These are phyloP conservation scores for Sander vitreus DNA, from an alignment of 2,113 vertebrate genomes.

Conservation along the genomic window DNA sequence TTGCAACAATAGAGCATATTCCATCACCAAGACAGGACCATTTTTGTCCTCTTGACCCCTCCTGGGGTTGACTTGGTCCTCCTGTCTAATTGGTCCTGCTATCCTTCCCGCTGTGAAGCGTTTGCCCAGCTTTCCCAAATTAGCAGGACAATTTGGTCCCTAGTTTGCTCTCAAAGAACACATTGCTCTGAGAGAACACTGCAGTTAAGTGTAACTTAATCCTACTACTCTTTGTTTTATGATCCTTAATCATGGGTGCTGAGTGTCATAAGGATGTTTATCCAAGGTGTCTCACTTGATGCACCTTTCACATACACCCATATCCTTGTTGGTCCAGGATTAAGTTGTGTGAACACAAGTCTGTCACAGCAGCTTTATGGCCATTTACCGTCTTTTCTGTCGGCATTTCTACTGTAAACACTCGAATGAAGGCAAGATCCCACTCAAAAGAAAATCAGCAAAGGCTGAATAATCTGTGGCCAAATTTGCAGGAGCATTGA, in stretches of 20 bases:
- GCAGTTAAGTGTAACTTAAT: constrained; percentile 7
- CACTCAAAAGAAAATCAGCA: background rate
- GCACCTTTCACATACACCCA: constrained; percentile 43
- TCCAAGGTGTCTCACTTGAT: constrained; percentile 60
- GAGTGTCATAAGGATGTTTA: constrained; percentile 67
- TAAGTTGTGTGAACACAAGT: constrained; percentile 26
- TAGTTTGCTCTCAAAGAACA: constrained; percentile 1
- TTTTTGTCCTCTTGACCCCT: constrained; percentile 1
- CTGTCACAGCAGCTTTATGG: background rate
- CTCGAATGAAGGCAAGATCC: background rate
- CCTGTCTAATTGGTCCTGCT: constrained; percentile 25
- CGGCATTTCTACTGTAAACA: background rate
- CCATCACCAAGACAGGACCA: constrained; percentile 4
- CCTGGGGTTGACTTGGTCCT: constrained; percentile 4
- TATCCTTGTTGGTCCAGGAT: constrained; percentile 71
- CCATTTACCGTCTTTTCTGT: background rate
- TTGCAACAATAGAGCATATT: constrained; percentile 5
- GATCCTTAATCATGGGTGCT: constrained; percentile 1
- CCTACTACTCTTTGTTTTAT: background rate
- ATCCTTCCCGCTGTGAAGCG: constrained; percentile 3
- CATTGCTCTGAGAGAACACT: background rate
- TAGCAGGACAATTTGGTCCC: background rate
- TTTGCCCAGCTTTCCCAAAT: background rate
- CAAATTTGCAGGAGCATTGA: background rate
- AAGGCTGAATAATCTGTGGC: background rate